A percentile compares a stretch with the other conserved stretches of the same genome.
phyloP scores from a whole-genome alignment of 2,888 invertebrate species.

The Hermodice carunculata region DNA sequence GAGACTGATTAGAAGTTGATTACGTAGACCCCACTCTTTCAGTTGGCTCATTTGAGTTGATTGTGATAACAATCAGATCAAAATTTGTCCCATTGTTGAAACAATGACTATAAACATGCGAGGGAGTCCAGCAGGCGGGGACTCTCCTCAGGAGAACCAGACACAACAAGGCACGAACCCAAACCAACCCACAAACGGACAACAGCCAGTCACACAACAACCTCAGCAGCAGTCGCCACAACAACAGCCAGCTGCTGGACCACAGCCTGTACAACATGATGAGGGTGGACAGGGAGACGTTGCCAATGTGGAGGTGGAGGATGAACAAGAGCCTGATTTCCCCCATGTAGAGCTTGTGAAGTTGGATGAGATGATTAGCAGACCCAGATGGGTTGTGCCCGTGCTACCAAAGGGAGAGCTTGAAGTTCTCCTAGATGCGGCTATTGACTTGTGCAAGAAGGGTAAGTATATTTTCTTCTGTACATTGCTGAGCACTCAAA shows the following conservation, averaged over 20 bases:
- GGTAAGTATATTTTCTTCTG: no score
- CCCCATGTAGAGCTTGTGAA: slow-evolving; percentile 88
- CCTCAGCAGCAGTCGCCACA: slow-evolving; percentile 5
- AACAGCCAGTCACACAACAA: slow-evolving; percentile 3
- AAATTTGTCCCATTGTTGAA: slow-evolving; percentile 10
- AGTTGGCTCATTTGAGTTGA: no score
- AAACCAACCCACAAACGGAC: slow-evolving; percentile 27
- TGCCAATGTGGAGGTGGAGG: slow-evolving; percentile 17
- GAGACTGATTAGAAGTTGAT: no score
- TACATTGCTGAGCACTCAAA: no score
- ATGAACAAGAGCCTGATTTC: slow-evolving; percentile 75
- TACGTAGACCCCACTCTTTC: no score
- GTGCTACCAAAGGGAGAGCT: slow-evolving; percentile 96
- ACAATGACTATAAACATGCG: slow-evolving; percentile 68
- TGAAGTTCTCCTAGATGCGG: slow-evolving; percentile 89
- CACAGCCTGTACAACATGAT: slow-evolving; percentile 5
- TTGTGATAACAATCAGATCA: no score
- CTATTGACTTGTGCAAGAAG: slow-evolving; percentile 87
- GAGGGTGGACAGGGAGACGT: slow-evolving; percentile 3
- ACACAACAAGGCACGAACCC: neutral
- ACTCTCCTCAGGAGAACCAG: slow-evolving; percentile 60
- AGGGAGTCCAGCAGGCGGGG: slow-evolving; percentile 64
- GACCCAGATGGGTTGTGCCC: slow-evolving; percentile 97
- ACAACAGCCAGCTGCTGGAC: neutral
- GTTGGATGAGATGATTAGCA: slow-evolving; percentile 95